Evolutionary conservation across 2,888 invertebrate genomes (phyloP).

Genomic region (Ceriagrion tenellum): DNA sequence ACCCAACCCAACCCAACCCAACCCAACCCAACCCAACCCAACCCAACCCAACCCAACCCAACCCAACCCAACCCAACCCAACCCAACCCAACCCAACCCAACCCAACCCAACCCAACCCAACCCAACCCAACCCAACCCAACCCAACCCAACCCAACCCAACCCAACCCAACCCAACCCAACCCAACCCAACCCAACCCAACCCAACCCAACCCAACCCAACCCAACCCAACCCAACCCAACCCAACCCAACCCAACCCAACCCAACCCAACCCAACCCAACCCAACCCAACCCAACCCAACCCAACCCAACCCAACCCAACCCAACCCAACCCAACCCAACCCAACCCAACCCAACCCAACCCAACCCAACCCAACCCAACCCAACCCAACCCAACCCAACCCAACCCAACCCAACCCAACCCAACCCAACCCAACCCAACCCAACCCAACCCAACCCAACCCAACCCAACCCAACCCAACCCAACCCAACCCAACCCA

Average conservation of each 20-base stretch:
- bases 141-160: conserved; percentile 30
- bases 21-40: conserved; percentile 30
- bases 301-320: conserved; percentile 30
- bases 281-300: conserved; percentile 30
- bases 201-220: conserved; percentile 30
- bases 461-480: conserved; percentile 30
- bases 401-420: conserved; percentile 30
- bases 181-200: conserved; percentile 30
- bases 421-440: conserved; percentile 30
- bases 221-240: conserved; percentile 30
- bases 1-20: conserved; percentile 25
- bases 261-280: conserved; percentile 30
- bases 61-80: conserved; percentile 20
- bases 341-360: conserved; percentile 30
- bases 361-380: conserved; percentile 30
- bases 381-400: conserved; percentile 30
- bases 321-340: conserved; percentile 30
- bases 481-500: conserved; percentile 30
- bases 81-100: conserved; percentile 7
- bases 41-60: conserved; percentile 30
- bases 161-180: conserved; percentile 30
- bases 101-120: conserved; percentile 20
- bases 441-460: conserved; percentile 30
- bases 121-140: conserved; percentile 30
- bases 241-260: conserved; percentile 30